Base-by-base conservation (phyloP, 2,888 invertebrate species). In the Heliconius aoede region DNA sequence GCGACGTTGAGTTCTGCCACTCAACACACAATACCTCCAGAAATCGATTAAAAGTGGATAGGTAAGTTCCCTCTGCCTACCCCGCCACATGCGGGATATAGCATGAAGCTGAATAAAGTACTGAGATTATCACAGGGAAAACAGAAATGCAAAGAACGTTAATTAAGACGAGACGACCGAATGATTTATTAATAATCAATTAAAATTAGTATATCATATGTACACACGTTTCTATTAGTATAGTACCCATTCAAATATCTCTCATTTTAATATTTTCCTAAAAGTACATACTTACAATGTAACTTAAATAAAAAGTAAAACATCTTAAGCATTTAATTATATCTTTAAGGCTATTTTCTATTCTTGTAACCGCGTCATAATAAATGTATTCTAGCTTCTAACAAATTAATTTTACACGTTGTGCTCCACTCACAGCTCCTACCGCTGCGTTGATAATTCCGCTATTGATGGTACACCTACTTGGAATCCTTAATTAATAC, bases 401-500 rank as follows among this genome's bases (percentile, higher is more conserved):
- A 32, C 30, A 55, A 30, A 32, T 69, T 69, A 69, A 32, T 69
- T 55, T 55, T 69, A 69, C 30, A 55, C 30, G 30, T n/a, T 68
- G 18, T 30, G 30, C 51, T 68, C 51, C 7, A 68, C 51, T 51
- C 68, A 7, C 21, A 15, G 8, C 51, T 69, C n/a, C 26, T 58
- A 26, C 65, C 58, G 32, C 24, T 68, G 68, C 24, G 55, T 68
- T 76, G 78, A 88, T 86, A 89, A 88, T 89, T 89, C 87, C 83
- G 83, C 87, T 88, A 90, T 90, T 88, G 88, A 88, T 64, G 61
- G 65, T 68, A 76, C 89, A 89, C 91, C 89, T 88, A 87, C 90
- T 88, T 85, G 84, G 90, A 90, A 92, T 92, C 90, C 88, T 89
- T 94, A 94, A 94, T 94, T 92, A 94, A 92, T 92, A 92, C 92